Evolutionary conservation across 35 echinoderm and acorn worm genomes (phyloP).

Genomic region (Lytechinus pictus): DNA sequence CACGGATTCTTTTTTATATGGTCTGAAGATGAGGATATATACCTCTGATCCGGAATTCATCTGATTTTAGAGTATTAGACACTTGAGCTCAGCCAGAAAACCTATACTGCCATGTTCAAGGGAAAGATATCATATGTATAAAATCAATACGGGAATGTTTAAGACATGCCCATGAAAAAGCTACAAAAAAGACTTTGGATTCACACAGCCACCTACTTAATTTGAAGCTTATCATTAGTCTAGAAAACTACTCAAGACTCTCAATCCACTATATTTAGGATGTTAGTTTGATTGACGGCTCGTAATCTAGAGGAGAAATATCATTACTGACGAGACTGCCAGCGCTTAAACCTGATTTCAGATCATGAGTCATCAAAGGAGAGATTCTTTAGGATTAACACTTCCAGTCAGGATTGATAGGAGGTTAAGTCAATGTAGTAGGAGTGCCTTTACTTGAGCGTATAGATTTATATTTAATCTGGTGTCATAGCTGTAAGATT

Average conservation of each 20-base stretch:
- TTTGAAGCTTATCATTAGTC: not conserved
- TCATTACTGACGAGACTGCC: not conserved
- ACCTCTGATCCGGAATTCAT: not conserved
- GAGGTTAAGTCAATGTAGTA: not conserved
- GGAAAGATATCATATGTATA: not conserved
- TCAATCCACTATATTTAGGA: not conserved
- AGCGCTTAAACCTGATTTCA: not conserved
- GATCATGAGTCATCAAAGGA: not conserved
- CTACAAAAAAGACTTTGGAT: not conserved
- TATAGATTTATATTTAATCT: not conserved
- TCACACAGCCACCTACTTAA: not conserved
- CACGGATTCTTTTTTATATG: not conserved
- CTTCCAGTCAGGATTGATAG: not conserved
- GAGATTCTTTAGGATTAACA: slow-evolving; percentile 1
- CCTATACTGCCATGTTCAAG: not conserved
- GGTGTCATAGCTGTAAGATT: not conserved
- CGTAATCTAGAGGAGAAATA: not conserved
- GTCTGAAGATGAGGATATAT: not conserved
- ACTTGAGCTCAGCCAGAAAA: not conserved
- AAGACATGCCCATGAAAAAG: not conserved
- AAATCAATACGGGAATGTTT: not conserved
- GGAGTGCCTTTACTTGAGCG: not conserved
- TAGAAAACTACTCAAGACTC: not conserved
- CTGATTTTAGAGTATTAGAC: not conserved
- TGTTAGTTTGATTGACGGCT: not conserved